Conservation (phyloP, 1,140 invertebrate genomes). For the Bombus confusus region DNA sequence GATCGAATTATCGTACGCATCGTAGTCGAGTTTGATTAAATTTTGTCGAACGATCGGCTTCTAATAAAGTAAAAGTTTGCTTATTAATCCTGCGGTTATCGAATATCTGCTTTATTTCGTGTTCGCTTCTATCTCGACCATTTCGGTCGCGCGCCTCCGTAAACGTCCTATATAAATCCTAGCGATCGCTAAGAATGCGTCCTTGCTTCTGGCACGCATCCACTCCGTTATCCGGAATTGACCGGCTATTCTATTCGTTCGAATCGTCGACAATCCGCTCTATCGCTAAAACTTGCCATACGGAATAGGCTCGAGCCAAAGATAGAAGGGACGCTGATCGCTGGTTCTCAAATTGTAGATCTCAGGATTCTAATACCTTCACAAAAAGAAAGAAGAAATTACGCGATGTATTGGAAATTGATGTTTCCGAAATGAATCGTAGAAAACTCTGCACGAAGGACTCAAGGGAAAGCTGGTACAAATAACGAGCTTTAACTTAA, state of each 20-base stretch:
- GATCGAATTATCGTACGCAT: neutral
- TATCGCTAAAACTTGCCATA: conserved; percentile 29
- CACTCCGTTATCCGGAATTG: conserved; percentile 9
- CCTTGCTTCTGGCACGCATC: conserved; percentile 26
- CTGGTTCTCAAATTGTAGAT: conserved; percentile 13
- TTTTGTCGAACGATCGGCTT: neutral
- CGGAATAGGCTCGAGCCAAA: conserved; percentile 9
- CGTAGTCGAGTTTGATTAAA: neutral
- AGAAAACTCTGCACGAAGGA: no score
- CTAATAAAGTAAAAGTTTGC: neutral
- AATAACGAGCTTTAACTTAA: no score
- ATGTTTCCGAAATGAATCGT: no score
- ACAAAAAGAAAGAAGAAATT: neutral
- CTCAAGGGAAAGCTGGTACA: no score
- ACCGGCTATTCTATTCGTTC: conserved; percentile 18
- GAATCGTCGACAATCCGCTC: conserved; percentile 17
- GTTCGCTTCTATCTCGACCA: neutral
- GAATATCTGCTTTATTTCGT: neutral
- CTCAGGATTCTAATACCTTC: neutral
- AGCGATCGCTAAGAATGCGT: neutral
- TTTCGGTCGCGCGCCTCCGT: no score
- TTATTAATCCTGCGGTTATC: neutral
- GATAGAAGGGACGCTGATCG: neutral
- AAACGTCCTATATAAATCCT: no score
- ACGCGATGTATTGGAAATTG: no score